Conservation (phyloP, 2,113 vertebrate species). For the Spheniscus mendiculus region DNA sequence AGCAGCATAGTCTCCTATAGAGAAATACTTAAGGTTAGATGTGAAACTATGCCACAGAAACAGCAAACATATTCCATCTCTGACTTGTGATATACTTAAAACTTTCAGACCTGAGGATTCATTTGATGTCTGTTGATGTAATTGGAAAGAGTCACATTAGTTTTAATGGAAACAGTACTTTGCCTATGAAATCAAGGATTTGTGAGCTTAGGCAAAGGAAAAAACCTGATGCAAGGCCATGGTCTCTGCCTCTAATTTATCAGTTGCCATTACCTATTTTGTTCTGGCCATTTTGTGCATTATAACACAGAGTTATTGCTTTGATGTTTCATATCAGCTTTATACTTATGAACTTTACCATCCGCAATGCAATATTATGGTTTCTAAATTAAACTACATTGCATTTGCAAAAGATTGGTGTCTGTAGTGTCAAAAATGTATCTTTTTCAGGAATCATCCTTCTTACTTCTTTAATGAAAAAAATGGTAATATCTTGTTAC, state of each 20-base stretch:
- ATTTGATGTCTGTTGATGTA: neutral
- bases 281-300: neutral
- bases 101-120: neutral
- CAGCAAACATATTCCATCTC: neutral
- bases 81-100: neutral
- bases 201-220: neutral
- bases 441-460: neutral
- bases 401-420: neutral
- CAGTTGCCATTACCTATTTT: neutral
- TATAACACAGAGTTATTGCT: neutral
- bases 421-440: neutral
- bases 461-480: neutral
- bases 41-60: neutral
- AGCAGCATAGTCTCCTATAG: neutral
- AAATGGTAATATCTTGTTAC: neutral
- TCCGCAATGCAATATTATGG: neutral
- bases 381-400: neutral
- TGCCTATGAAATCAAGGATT: neutral
- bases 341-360: neutral
- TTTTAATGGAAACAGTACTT: neutral
- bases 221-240: neutral
- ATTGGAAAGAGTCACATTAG: neutral
- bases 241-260: neutral
- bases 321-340: neutral
- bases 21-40: neutral